Conservation (phyloP, 2,888 invertebrate genomes). For the Lepidocyrtinus sp. region DNA sequence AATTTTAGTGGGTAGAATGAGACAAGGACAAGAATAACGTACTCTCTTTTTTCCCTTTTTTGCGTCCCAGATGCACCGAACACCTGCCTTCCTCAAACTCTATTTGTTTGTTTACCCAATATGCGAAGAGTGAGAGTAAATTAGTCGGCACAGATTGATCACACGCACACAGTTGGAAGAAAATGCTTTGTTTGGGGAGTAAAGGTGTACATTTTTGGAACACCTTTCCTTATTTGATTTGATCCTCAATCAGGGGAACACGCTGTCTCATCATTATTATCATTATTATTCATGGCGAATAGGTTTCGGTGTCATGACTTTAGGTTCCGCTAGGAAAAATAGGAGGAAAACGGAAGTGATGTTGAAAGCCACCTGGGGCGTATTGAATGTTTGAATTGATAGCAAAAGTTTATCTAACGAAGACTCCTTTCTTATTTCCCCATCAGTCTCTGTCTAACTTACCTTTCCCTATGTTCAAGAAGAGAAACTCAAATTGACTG, state of each 20-base stretch:
- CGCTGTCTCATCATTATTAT: conserved; percentile 1
- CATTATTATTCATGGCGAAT: conserved; percentile 10
- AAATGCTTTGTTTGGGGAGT: conserved; percentile 10
- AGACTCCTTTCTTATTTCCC: background rate
- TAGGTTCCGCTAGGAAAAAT: conserved; percentile 30
- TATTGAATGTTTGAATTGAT: conserved; percentile 50
- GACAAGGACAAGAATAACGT: background rate
- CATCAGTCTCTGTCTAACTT: conserved; percentile 14
- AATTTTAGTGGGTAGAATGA: background rate
- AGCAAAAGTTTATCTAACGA: conserved; percentile 38
- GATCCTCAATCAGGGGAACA: conserved; percentile 2
- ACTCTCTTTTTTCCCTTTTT: too few relatives aligned
- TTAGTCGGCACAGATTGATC: conserved; percentile 49
- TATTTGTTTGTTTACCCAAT: background rate
- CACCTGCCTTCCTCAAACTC: conserved; percentile 4
- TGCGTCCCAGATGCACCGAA: background rate
- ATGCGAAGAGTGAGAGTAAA: conserved; percentile 18
- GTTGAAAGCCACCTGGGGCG: conserved; percentile 58
- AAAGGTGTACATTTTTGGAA: background rate
- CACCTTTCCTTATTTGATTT: conserved; percentile 6
- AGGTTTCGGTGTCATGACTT: conserved; percentile 46
- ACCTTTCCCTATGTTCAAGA: background rate
- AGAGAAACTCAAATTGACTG: background rate
- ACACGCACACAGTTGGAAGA: conserved; percentile 44
- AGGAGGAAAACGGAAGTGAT: conserved; percentile 31